Percentiles rank a stretch among this genome's conserved stretches.
phyloP scores from a whole-genome alignment of 2,113 vertebrate genomes.

The Vanacampus margaritifer region DNA sequence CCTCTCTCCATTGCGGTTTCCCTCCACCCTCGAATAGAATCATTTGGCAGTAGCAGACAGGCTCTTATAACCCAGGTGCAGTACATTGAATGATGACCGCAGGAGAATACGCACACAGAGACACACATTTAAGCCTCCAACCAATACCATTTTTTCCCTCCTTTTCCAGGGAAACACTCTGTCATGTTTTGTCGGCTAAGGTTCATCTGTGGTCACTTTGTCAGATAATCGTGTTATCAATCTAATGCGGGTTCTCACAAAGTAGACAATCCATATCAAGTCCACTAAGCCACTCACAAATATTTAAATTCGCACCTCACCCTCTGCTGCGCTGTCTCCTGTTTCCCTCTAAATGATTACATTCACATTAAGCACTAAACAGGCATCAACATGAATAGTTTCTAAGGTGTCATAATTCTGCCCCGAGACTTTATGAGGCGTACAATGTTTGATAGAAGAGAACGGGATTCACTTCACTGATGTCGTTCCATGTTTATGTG shows the following conservation, averaged over 20 bases:
- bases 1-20: constrained; percentile 8
- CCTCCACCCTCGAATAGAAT: constrained; percentile 16
- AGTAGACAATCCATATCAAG: not conserved
- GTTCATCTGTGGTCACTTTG: not conserved
- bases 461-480: constrained; percentile 20
- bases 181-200: constrained; percentile 22
- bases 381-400: constrained; percentile 49
- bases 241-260: not conserved
- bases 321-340: constrained; percentile 12
- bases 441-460: constrained; percentile 19
- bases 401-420: constrained; percentile 35
- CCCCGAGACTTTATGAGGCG: constrained; percentile 36
- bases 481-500: not conserved
- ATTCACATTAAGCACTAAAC: constrained; percentile 46
- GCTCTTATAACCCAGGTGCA: constrained; percentile 43
- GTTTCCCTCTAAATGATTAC: constrained; percentile 42
- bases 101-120: constrained; percentile 21
- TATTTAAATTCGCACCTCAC: constrained; percentile 28
- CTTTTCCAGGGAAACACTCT: constrained; percentile 26
- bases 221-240: constrained; percentile 8
- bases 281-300: not conserved
- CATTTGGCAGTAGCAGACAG: constrained; percentile 43
- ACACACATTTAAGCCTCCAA: constrained; percentile 6
- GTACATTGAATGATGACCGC: constrained; percentile 38
- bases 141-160: constrained; percentile 1